Evolutionary conservation across 2,888 invertebrate genomes (phyloP), one percentile per base, ranked within the genome.

Genomic region (Hesperia comma): DNA sequence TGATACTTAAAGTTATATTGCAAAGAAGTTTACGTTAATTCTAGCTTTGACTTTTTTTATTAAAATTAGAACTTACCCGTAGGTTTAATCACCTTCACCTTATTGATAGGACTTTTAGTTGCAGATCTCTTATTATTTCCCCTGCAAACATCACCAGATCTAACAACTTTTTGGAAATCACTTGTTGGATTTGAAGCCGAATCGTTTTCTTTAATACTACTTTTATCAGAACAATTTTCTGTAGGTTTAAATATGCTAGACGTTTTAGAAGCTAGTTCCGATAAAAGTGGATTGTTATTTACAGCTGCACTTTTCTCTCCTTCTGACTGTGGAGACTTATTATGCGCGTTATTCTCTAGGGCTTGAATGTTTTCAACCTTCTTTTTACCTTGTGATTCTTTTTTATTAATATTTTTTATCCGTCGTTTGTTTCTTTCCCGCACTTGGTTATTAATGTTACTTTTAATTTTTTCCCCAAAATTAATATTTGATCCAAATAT

Each of bases 401-500:
- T 49, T n/a, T 53, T 58, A 32, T 51, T 58, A 14, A 10, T 43
- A 41, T 58, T 21, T 41, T 53, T 66, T 5, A 66, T 8, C n/a
- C 19, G 40, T 8, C 37, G 15, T 61, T 55, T 61, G 19, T 37
- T 55, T 3, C 21, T 46, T 12, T 32, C 33, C 53, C 17, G 17
- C 46, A 21, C 19, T 53, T 41, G 63, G 10, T 57, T 57, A 12
- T 14, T 54, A 15, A 46, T 15, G n/a, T 37, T 60, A 46, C n/a
- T 26, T n/a, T 57, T 64, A 8, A 17, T 41, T 46, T 54, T 40
- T 43, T 37, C 19, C 33, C 32, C 12, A 66, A 37, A 12, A 12
- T 56, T 63, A 6, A 33, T 19, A 19, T 54, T 66, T 46, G 66
- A 33, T 15, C 46, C 60, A 12, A 66, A 60, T 12, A 54, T 60